Conservation (phyloP, 2,113 vertebrate genomes). For the Zosterops borbonicus region DNA sequence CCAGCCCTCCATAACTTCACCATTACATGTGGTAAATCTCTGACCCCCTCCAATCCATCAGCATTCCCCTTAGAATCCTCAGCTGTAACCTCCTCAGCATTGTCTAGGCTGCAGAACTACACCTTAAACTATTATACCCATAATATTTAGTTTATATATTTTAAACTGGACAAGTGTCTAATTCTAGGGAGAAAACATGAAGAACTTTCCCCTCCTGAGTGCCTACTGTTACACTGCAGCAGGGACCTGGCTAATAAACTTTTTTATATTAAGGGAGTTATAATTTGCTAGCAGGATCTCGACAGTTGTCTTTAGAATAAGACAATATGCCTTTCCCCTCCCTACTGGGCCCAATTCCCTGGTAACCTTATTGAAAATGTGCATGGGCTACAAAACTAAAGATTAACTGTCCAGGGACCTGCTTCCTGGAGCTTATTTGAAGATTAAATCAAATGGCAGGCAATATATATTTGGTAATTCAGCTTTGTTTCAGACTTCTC, state of each 20-base stretch:
- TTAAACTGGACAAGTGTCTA: not conserved
- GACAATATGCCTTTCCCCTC: constrained; percentile 66
- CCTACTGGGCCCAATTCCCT: constrained; percentile 72
- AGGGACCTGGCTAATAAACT: constrained; percentile 42
- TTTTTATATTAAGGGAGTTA: constrained; percentile 61
- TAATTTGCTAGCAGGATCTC: constrained; percentile 62
- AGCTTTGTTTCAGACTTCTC: constrained; percentile 70
- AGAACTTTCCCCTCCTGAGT: not conserved
- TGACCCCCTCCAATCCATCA: not conserved
- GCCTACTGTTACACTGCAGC: not conserved
- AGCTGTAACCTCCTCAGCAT: not conserved
- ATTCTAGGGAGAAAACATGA: not conserved
- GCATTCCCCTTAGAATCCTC: not conserved
- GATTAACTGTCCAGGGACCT: constrained; percentile 79
- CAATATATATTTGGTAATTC: constrained; percentile 77
- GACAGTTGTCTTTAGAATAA: constrained; percentile 67
- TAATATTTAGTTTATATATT: not conserved
- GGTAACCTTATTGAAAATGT: constrained; percentile 80
- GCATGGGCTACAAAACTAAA: constrained; percentile 80
- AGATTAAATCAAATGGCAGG: constrained; percentile 83
- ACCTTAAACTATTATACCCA: not conserved
- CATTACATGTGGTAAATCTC: not conserved
- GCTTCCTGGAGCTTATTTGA: constrained; percentile 79
- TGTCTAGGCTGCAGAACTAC: not conserved
- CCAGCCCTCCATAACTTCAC: not conserved